Conservation (phyloP, 2,888 invertebrate species). For the Choristoneura rosaceana region DNA sequence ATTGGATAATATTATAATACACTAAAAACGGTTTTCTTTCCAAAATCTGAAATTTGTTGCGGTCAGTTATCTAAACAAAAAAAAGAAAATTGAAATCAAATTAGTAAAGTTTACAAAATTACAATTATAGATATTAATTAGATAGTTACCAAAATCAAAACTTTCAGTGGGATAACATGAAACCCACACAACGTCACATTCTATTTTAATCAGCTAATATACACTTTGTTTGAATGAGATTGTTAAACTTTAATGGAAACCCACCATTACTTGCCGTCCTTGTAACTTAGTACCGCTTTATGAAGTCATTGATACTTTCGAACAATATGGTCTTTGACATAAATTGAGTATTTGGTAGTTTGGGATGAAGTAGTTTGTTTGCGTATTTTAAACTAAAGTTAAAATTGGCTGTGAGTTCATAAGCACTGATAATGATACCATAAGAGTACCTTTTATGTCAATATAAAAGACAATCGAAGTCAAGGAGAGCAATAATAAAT, state of each 20-base stretch:
- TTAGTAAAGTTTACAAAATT: no score
- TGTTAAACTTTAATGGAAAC: constrained; percentile 14
- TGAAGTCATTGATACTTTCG: constrained; percentile 3
- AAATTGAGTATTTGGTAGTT: neutral
- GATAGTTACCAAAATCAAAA: no score
- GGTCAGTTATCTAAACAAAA: no score
- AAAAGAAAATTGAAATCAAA: no score
- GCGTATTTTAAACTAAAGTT: neutral
- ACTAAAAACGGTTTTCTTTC: no score
- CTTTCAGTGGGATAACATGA: neutral
- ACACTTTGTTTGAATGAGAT: neutral
- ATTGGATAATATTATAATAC: no score
- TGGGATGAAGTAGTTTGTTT: neutral
- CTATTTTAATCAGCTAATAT: neutral
- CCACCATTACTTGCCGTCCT: neutral
- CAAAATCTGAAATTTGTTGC: no score
- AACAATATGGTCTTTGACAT: constrained; percentile 8
- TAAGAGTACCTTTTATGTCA: neutral
- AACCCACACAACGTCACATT: neutral
- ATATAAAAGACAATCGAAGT: neutral
- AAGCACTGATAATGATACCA: neutral
- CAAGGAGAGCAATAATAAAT: constrained; percentile 23
- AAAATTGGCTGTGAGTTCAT: neutral
- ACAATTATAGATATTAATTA: no score
- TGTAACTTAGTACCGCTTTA: constrained; percentile 5